A percentile compares a stretch with the other conserved stretches of the same genome.
phyloP scores from a whole-genome alignment of 2,888 invertebrate species.

The Agrilus mali region DNA sequence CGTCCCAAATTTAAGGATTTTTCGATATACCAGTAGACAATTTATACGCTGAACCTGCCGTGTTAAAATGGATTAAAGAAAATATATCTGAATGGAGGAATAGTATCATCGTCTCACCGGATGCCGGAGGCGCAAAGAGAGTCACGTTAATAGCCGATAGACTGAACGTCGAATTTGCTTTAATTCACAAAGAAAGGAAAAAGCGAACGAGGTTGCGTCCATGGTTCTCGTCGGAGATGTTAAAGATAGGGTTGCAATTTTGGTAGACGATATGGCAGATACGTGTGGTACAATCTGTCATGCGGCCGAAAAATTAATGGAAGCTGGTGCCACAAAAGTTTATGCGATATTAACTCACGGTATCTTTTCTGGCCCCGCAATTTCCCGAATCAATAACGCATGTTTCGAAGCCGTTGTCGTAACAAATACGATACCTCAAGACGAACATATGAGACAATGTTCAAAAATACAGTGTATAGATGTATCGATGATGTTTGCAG shows the following conservation, averaged over 20 bases:
- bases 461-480: slow-evolving; percentile 93
- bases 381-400: slow-evolving; percentile 84
- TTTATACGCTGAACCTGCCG: slow-evolving; percentile 90
- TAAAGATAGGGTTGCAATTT: slow-evolving; percentile 78
- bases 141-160: slow-evolving; percentile 49
- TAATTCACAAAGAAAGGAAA: slow-evolving; percentile 94
- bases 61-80: slow-evolving; percentile 90
- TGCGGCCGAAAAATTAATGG: slow-evolving; percentile 84
- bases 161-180: slow-evolving; percentile 88
- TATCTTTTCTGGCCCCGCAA: slow-evolving; percentile 90
- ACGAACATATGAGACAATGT: slow-evolving; percentile 85
- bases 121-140: slow-evolving; percentile 92
- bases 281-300: slow-evolving; percentile 92
- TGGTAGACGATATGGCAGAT: slow-evolving; percentile 96
- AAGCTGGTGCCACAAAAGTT: slow-evolving; percentile 81
- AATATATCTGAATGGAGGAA: slow-evolving; percentile 89
- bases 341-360: slow-evolving; percentile 92
- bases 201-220: slow-evolving; percentile 90
- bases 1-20: slow-evolving; percentile 94
- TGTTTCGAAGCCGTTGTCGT: slow-evolving; percentile 92
- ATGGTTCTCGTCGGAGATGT: slow-evolving; percentile 96
- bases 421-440: slow-evolving; percentile 93
- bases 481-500: slow-evolving; percentile 98
- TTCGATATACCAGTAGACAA: slow-evolving; percentile 97
- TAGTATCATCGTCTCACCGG: slow-evolving; percentile 89